Conservation (phyloP, 2,113 vertebrate species). For the human region GRCh38 chr9:28547501-28548000, state of each 20-base stretch:
- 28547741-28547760: background rate
- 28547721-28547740: background rate
- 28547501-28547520: slow-evolving; percentile 26
- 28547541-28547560: slow-evolving; percentile 18
- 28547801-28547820: background rate
- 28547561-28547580: slow-evolving; percentile 49
- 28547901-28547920: background rate
- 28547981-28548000: background rate
- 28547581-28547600: slow-evolving; percentile 29
- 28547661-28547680: background rate
- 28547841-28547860: background rate
- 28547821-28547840: background rate
- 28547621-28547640: slow-evolving; percentile 28
- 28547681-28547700: background rate
- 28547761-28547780: background rate
- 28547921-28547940: background rate
- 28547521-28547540: slow-evolving; percentile 17
- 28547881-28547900: background rate
- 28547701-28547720: slow-evolving; percentile 16
- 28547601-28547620: slow-evolving; percentile 40
- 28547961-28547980: background rate
- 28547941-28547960: background rate
- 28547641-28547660: slow-evolving; percentile 29
- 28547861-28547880: background rate
- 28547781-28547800: background rate